These are phyloP conservation scores for Eonycteris spelaea DNA, from an alignment of 2,113 vertebrate species.

Conservation along the genomic window DNA sequence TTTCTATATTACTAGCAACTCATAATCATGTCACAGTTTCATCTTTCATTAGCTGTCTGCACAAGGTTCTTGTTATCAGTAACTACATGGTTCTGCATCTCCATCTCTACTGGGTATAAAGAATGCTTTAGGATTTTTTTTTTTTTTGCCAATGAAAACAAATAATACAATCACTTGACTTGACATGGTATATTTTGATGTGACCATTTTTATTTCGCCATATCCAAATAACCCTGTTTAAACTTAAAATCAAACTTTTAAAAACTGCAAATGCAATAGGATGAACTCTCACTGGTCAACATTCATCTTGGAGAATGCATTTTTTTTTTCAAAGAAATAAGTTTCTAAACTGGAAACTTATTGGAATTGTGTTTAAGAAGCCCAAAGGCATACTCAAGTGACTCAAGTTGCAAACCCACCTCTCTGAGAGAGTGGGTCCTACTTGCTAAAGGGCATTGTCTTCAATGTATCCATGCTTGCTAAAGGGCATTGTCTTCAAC, in stretches of 20 bases:
- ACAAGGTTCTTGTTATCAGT: background rate
- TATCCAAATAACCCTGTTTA: background rate
- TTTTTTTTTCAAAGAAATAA: background rate
- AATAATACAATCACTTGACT: background rate
- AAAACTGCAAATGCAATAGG: background rate
- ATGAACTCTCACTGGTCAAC: background rate
- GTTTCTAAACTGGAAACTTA: background rate
- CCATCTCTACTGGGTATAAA: background rate
- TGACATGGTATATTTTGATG: background rate
- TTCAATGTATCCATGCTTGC: background rate
- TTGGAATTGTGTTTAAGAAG: background rate
- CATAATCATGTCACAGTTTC: background rate
- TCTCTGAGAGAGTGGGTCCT: background rate
- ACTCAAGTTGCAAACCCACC: background rate
- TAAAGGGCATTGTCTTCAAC: background rate
- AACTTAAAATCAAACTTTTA: conserved; percentile 1
- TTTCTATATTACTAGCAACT: background rate
- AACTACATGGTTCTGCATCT: background rate
- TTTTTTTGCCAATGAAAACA: background rate
- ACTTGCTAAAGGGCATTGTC: background rate
- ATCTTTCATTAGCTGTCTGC: background rate
- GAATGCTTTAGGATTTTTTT: background rate
- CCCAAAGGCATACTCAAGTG: background rate
- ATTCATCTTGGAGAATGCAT: background rate
- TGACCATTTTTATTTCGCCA: background rate